Conservation (phyloP, 2,888 invertebrate genomes). For the Pycnomerus fuliginosus region DNA sequence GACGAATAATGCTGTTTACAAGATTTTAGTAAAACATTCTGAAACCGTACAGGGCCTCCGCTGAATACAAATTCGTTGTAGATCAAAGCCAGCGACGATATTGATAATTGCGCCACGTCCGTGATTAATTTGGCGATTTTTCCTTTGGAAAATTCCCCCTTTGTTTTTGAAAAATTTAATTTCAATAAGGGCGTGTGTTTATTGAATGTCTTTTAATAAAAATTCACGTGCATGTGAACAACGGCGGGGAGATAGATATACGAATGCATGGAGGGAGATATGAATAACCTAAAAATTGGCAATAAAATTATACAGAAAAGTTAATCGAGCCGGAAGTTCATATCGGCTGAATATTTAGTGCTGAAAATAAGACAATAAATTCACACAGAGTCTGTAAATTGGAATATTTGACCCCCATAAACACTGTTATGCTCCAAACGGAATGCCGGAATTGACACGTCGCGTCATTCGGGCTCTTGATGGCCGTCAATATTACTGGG, state of each 20-base stretch:
- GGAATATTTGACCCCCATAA: slow-evolving; percentile 54
- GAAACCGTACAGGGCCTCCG: slow-evolving; percentile 2
- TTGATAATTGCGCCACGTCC: slow-evolving; percentile 15
- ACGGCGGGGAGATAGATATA: no score
- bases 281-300: slow-evolving; percentile 46
- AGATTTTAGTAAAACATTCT: slow-evolving; percentile 4
- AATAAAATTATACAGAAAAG: slow-evolving; percentile 50
- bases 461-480: slow-evolving; percentile 24
- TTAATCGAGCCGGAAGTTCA: slow-evolving; percentile 45
- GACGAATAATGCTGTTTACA: background rate
- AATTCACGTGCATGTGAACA: no score
- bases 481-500: no score
- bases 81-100: slow-evolving; percentile 13
- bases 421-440: slow-evolving; percentile 45
- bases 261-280: slow-evolving; percentile 41
- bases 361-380: slow-evolving; percentile 52
- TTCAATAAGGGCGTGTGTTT: no score
- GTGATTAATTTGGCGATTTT: slow-evolving; percentile 20
- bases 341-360: slow-evolving; percentile 49
- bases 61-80: slow-evolving; percentile 11
- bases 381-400: slow-evolving; percentile 48
- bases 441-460: slow-evolving; percentile 50
- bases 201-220: slow-evolving; percentile 26
- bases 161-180: no score
- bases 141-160: slow-evolving; percentile 2